These are phyloP conservation scores for Beaufortia kweichowensis DNA, from an alignment of 2,113 vertebrate genomes.

Conservation along the genomic window DNA sequence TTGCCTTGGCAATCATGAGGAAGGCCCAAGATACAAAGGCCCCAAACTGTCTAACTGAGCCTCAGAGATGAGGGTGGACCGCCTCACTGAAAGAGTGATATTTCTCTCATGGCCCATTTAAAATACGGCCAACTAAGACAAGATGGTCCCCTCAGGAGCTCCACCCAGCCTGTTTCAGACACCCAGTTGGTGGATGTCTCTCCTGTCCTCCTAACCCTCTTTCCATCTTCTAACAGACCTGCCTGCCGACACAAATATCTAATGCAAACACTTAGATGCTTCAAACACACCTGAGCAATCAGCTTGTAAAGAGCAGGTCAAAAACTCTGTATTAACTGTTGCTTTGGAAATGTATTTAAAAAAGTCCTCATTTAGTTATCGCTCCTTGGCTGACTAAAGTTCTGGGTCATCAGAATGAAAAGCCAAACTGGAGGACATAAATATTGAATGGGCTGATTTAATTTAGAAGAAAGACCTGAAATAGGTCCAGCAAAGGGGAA, in stretches of 20 bases:
- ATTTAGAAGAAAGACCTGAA: not conserved
- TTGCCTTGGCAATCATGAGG: not conserved
- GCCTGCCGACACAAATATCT: slow-evolving; percentile 11
- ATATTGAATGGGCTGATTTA: slow-evolving; percentile 19
- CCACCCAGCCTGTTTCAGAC: slow-evolving; percentile 18
- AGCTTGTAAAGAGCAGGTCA: slow-evolving; percentile 32
- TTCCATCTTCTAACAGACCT: slow-evolving; percentile 41
- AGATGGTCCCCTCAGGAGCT: slow-evolving; percentile 42
- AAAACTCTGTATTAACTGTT: not conserved
- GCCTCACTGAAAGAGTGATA: not conserved
- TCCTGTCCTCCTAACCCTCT: slow-evolving; percentile 48
- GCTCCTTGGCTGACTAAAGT: not conserved
- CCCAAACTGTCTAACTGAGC: not conserved
- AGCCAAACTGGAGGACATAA: not conserved
- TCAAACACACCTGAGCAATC: slow-evolving; percentile 42
- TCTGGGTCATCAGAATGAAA: not conserved
- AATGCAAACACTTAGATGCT: not conserved
- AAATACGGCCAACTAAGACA: slow-evolving; percentile 26
- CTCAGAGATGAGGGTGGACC: slow-evolving; percentile 3
- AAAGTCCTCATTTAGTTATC: slow-evolving; percentile 2
- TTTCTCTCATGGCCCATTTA: slow-evolving; percentile 19
- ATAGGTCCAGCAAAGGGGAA: slow-evolving; percentile 17
- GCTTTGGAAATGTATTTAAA: no score
- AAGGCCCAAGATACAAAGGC: not conserved
- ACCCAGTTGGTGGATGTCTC: not conserved